Percentiles rank a stretch among this genome's conserved stretches.
phyloP scores from a whole-genome alignment of 2,888 invertebrate species.

The Ypsolopha sequella region DNA sequence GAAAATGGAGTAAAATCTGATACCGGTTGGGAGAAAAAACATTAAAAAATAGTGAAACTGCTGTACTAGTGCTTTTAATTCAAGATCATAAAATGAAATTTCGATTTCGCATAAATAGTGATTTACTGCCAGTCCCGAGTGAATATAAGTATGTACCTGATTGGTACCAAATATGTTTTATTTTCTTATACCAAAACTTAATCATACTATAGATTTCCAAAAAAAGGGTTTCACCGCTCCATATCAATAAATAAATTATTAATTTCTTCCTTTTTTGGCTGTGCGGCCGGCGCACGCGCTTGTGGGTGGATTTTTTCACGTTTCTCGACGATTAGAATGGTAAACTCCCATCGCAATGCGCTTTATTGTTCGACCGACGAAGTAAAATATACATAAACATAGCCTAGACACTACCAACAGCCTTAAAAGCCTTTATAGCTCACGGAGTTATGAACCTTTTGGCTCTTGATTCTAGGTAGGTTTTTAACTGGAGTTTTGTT shows the following conservation, averaged over 20 bases:
- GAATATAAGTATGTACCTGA: too few species aligned
- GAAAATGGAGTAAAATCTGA: too few species aligned
- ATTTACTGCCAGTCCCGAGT: too few species aligned
- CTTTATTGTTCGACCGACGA: conserved; percentile 35
- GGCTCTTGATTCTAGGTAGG: not conserved
- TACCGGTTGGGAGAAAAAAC: too few species aligned
- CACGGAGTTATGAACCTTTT: not conserved
- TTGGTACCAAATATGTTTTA: conserved; percentile 3
- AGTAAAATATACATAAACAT: conserved; percentile 6
- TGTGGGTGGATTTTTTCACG: conserved; percentile 65
- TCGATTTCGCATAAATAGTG: too few species aligned
- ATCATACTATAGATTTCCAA: too few species aligned
- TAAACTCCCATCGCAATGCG: conserved; percentile 38
- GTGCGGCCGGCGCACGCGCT: conserved; percentile 41
- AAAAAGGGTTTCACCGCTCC: conserved; percentile 23
- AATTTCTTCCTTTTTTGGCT: conserved; percentile 27
- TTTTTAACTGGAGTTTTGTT: too few species aligned
- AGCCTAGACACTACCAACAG: not conserved
- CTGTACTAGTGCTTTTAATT: too few species aligned
- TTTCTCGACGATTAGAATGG: conserved; percentile 55
- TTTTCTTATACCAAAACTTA: not conserved
- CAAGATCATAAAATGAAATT: too few species aligned
- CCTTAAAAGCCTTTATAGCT: too few species aligned
- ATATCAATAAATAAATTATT: conserved; percentile 19
- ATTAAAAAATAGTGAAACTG: too few species aligned